Percentiles rank a stretch among this genome's conserved stretches.
Evolutionary conservation across 2,888 invertebrate genomes (phyloP).

Genomic region (Drosophila basisetae): DNA sequence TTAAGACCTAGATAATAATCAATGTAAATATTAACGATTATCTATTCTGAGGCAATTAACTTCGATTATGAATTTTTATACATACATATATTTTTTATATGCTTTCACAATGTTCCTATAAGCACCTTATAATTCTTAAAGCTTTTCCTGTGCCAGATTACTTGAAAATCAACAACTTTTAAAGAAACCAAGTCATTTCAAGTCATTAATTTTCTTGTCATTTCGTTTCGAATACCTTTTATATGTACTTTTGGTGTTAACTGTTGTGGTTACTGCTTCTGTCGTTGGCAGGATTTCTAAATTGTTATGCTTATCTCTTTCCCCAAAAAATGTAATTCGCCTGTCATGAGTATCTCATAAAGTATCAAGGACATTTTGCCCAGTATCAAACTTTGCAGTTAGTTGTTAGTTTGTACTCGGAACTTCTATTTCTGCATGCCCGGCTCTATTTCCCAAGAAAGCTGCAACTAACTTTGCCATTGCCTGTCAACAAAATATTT

Average conservation of each 20-base stretch:
- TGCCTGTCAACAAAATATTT: constrained; percentile 72
- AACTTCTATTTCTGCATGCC: constrained; percentile 57
- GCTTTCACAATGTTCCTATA: constrained; percentile 43
- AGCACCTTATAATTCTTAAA: constrained; percentile 12
- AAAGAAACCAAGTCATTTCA: not conserved
- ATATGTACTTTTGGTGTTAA: constrained; percentile 9
- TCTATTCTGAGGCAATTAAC: constrained; percentile 3
- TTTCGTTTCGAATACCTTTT: not conserved
- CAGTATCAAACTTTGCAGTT: constrained; percentile 33
- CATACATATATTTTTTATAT: constrained; percentile 6
- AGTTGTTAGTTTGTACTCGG: constrained; percentile 16
- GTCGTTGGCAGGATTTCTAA: constrained; percentile 2
- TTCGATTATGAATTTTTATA: constrained; percentile 23
- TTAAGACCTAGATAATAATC: constrained; percentile 55
- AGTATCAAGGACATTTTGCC: constrained; percentile 38
- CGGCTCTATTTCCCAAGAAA: constrained; percentile 51
- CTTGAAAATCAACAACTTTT: not conserved
- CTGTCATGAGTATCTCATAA: constrained; percentile 34
- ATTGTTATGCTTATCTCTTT: constrained; percentile 9
- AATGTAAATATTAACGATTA: constrained; percentile 54
- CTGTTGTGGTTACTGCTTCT: constrained; percentile 3
- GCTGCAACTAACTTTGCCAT: constrained; percentile 67
- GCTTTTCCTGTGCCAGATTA: not conserved
- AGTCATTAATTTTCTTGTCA: not conserved
- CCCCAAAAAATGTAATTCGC: constrained; percentile 31